Conservation (phyloP, 2,888 invertebrate genomes). For the Drosophila falleni region DNA sequence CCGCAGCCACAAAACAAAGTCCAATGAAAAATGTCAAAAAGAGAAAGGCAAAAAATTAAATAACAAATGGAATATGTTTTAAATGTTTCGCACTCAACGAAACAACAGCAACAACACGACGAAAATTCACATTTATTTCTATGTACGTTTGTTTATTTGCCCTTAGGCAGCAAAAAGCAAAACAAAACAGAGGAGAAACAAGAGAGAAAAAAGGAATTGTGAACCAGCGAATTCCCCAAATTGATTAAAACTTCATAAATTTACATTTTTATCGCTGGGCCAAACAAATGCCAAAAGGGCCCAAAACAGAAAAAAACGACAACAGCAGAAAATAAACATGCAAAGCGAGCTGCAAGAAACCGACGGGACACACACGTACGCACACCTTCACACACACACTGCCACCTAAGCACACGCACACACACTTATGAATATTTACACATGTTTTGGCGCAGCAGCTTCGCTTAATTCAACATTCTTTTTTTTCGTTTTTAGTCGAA, state of each 20-base stretch:
- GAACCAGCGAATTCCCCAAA: slow-evolving; percentile 73
- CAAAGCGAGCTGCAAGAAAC: slow-evolving; percentile 58
- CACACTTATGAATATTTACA: slow-evolving; percentile 74
- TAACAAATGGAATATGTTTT: slow-evolving; percentile 65
- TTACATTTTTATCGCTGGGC: slow-evolving; percentile 77
- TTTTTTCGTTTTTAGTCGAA: slow-evolving; percentile 24
- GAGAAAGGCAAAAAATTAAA: slow-evolving; percentile 20
- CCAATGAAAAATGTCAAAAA: slow-evolving; percentile 38
- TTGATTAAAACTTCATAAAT: slow-evolving; percentile 81
- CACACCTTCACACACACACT: slow-evolving; percentile 23
- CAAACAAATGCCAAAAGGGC: slow-evolving; percentile 63
- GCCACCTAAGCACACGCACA: slow-evolving; percentile 4
- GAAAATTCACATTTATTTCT: slow-evolving; percentile 49
- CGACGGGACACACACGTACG: slow-evolving; percentile 38
- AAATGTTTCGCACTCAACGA: slow-evolving; percentile 62
- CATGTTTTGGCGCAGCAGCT: slow-evolving; percentile 65
- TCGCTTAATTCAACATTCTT: slow-evolving; percentile 50
- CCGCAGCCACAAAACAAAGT: slow-evolving; percentile 45
- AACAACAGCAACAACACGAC: slow-evolving; percentile 24
- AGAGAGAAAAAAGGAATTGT: slow-evolving; percentile 25
- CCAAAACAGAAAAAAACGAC: slow-evolving; percentile 26
- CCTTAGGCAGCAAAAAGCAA: slow-evolving; percentile 43
- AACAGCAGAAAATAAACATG: slow-evolving; percentile 44
- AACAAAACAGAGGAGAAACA: slow-evolving; percentile 20
- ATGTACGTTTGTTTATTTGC: slow-evolving; percentile 39